Conservation (phyloP, 2,113 vertebrate genomes). For the Dipodomys ordii region DNA sequence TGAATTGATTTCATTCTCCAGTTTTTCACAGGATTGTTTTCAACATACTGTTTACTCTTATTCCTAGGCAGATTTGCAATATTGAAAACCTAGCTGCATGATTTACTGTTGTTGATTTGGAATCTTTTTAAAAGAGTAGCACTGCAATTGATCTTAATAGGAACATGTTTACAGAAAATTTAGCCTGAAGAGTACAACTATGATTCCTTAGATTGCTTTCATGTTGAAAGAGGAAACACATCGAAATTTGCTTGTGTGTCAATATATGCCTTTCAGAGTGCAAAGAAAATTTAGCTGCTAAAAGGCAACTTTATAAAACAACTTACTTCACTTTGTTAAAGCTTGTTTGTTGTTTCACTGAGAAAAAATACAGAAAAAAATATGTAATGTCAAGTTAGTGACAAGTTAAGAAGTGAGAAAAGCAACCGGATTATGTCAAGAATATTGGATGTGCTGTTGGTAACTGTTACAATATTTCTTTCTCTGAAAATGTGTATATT, state of each 20-base stretch:
- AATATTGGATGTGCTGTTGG: background rate
- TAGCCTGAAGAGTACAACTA: background rate
- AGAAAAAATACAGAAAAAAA: slow-evolving; percentile 26
- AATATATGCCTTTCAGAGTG: slow-evolving; percentile 37
- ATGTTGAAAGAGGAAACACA: slow-evolving; percentile 47
- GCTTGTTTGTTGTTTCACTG: slow-evolving; percentile 28
- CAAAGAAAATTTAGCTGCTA: slow-evolving; percentile 36
- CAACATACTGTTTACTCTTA: slow-evolving; percentile 40
- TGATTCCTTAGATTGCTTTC: slow-evolving; percentile 46
- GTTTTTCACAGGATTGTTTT: slow-evolving; percentile 64
- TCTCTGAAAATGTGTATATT: background rate
- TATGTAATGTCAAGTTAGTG: background rate
- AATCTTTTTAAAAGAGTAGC: slow-evolving; percentile 54
- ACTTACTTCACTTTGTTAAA: slow-evolving; percentile 2
- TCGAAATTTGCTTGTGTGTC: slow-evolving; percentile 27
- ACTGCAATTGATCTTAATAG: slow-evolving; percentile 51
- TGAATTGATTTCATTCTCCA: slow-evolving; percentile 51
- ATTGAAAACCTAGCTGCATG: slow-evolving; percentile 27
- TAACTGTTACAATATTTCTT: background rate
- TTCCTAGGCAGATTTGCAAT: slow-evolving; percentile 47
- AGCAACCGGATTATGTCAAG: slow-evolving; percentile 3
- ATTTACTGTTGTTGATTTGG: slow-evolving; percentile 60
- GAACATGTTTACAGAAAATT: background rate
- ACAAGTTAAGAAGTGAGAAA: background rate
- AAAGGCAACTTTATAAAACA: slow-evolving; percentile 17